Evolutionary conservation across 2,888 invertebrate genomes (phyloP), one percentile per base, ranked within the genome.

Genomic region (Dynastes grantii): DNA sequence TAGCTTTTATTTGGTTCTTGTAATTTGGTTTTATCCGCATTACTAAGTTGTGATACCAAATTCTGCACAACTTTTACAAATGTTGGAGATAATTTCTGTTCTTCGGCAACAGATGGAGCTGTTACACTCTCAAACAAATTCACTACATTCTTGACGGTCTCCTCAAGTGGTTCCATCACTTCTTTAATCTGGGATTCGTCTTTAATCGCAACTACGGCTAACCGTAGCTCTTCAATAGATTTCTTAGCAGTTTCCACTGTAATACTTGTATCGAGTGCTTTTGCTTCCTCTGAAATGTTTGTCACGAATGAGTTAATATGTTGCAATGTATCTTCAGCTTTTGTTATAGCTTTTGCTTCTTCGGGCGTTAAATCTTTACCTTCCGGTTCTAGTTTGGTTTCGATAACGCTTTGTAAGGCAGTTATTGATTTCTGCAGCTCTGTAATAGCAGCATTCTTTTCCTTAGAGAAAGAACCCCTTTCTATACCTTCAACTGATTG

Each of bases 111-210:
- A n/a, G 53, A 45, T 65, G 40, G 78, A 37, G 78, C 78, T 6
- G 86, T 85, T 67, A 88, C 86, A 51, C 85, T 84, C 81, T 88
- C 89, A 73, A 88, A 83, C 55, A 88, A 80, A 82, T 88, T 88
- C 5, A 89, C 85, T 2, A 86, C 87, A 81, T 89, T 89, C 76
- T 88, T 88, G 11, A 85, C 85, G 1, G 87, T 85, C 82, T 88
- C 86, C 81, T 88, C 89, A 22, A 88, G 81, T 45, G 85, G 85
- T 83, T 88, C 88, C 78, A 88, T 83, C 1, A 84, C 81, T 63
- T 84, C 81, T 80, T 88, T 88, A 5, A 88, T 81, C 76, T 84
- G 78, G 0, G 87, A 87, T 64, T 85, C 85, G 55, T 85, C 83
- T 9, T 86, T 84, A 8, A 88, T 83, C 5, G 84, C 84, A 3